Evolutionary conservation across 30 jellyfish, hydroid and myxozoan genomes (phyloP), one percentile per base, ranked within the genome.

Genomic region (Calvadosia cruxmelitensis): DNA sequence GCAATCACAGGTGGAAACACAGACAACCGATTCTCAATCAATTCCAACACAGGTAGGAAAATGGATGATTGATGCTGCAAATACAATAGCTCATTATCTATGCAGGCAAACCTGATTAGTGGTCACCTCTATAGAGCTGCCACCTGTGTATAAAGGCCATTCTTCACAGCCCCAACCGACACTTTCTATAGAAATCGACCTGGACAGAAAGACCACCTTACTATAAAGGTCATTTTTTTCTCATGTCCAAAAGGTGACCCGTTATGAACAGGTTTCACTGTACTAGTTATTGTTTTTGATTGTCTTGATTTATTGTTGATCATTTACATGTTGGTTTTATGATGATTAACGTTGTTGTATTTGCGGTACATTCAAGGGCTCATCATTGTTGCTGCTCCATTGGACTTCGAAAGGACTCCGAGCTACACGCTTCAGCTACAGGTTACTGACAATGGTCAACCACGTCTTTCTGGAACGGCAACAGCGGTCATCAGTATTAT

Each of bases 401-500:
- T 67, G 2, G 76, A 67, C 34, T 67, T 67, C 34, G 76, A 67
- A 67, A 13, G 67, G 13, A 61, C 78, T 2, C 63, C 57, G 28
- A 25, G 31, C 1, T 70, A 69, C 63, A 53, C 64, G 20, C 62
- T 69, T 31, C 34, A 26, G 20, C 63, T 78, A 33, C 48, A 70
- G 63, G 92, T 78, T 30, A 70, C 69, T 30, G 92, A 78, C 29
- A 78, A 78, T 5, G 92, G 92, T 63, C 49, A 31, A 29, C 83
- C 83, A 13, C 30, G 30, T 34, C 72, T 70, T 32, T 49, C 83
- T 61, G 57, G 57, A 29, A 76, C 69, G 36, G 78, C 67, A 5
- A 35, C 64, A 24, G 79, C 62, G 16, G 75, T 20, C 25, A 73
- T 78, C 28, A 65, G 3, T 3, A 80, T 78, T 15, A 28, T 1